These are phyloP conservation scores for Myzus persicae DNA, from an alignment of 1,140 invertebrate genomes.

Conservation along the genomic window DNA sequence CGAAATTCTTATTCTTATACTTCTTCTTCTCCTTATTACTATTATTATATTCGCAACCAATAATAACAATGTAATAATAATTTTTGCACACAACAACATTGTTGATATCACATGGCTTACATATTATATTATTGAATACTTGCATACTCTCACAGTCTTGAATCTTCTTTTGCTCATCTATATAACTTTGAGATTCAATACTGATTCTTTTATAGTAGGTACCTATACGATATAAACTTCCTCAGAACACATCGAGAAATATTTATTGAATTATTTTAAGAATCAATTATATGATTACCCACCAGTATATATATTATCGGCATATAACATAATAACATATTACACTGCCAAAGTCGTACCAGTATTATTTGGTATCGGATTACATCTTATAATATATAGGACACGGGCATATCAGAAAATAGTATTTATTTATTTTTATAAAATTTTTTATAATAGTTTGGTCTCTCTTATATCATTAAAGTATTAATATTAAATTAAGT, in stretches of 20 bases:
- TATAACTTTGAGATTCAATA: conserved; percentile 8
- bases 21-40: not conserved
- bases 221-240: not conserved
- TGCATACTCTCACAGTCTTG: not conserved
- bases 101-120: conserved; percentile 15
- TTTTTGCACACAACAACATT: not conserved
- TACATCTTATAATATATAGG: not conserved
- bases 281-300: not conserved
- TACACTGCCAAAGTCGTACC: not conserved
- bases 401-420: not conserved
- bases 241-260: not conserved
- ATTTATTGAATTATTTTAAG: not conserved
- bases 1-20: conserved; percentile 14
- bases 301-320: not conserved
- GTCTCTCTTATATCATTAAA: too few species aligned
- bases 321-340: too few species aligned
- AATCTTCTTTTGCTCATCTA: not conserved
- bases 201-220: not conserved
- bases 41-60: not conserved
- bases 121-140: conserved; percentile 1
- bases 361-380: not conserved
- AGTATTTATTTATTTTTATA: not conserved
- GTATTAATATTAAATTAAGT: too few species aligned
- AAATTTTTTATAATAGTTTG: not conserved
- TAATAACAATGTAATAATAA: conserved; percentile 14